Evolutionary conservation across 2,888 invertebrate genomes (phyloP), one percentile per base, ranked within the genome.

Genomic region (Volucella inflata): DNA sequence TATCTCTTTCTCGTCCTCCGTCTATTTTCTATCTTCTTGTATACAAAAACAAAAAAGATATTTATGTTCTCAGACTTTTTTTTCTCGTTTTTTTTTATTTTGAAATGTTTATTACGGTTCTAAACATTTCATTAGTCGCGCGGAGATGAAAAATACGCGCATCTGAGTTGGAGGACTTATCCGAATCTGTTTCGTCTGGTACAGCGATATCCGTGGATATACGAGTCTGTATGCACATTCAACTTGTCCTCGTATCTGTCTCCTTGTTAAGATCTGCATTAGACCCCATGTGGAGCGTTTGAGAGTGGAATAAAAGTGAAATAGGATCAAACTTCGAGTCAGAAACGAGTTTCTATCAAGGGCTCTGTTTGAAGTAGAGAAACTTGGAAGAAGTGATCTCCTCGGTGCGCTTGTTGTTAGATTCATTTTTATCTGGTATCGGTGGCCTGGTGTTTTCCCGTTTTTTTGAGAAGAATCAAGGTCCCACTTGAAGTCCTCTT

Each of bases 41-140:
- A 30, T 6, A 30, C 30, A 30, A 30, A 30, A 30, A 30, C 30
- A 30, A 30, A 30, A 6, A 30, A 30, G 30, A 30, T 30, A 30
- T 30, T 30, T 30, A 30, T 30, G 6, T 30, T 30, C 30, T 30
- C 30, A 30, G 30, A 30, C 30, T 78, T 48, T 50, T 8, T 17
- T 64, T 38, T 50, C 46, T 17, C 36, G 8, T 65, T 44, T 21
- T n/a, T 42, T 17, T 21, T 8, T 53, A 14, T 9, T 10, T n/a
- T 36, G 30, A 36, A 42, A 59, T 67, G 60, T 79, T 83, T 78
- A 79, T 83, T 68, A 64, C 79, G 36, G 55, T 83, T 74, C 67
- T 83, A 79, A 83, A 79, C 79, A 83, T 68, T 83, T 68, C 64
- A 64, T 64, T 57, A 55, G 10, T 48, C 46, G 48, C 51, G n/a